phyloP scores from a whole-genome alignment of 1,140 invertebrate genomes.

The Sitophilus oryzae region DNA sequence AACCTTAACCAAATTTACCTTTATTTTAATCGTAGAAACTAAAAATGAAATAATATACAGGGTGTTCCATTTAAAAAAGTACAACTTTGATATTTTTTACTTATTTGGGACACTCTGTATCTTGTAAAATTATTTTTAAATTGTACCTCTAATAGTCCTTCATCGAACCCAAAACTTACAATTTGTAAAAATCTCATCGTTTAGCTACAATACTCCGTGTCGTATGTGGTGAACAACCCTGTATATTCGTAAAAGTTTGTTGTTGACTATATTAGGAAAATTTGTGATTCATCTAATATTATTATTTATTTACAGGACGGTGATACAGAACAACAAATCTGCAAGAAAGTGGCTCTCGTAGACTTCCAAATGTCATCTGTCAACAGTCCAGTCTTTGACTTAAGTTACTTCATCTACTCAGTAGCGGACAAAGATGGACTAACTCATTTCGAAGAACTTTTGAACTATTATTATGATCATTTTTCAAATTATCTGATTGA shows the following conservation, averaged over 20 bases:
- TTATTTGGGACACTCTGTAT: too few relatives aligned
- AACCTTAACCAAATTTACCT: too few relatives aligned
- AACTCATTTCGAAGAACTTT: constrained; percentile 44
- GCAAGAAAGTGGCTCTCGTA: constrained; percentile 43
- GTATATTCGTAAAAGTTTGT: neutral
- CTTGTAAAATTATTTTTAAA: too few relatives aligned
- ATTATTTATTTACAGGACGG: constrained; percentile 8
- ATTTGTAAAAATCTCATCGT: too few relatives aligned
- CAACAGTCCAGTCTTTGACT: constrained; percentile 51
- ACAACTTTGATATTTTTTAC: too few relatives aligned
- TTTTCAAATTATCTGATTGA: constrained; percentile 37
- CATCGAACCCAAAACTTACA: too few relatives aligned
- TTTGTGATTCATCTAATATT: neutral
- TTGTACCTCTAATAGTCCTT: too few relatives aligned
- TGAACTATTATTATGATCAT: constrained; percentile 52
- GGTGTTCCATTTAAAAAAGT: too few relatives aligned
- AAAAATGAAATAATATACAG: too few relatives aligned
- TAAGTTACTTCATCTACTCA: constrained; percentile 52
- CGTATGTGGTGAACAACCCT: too few relatives aligned
- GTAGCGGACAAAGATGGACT: constrained; percentile 47
- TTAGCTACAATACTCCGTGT: too few relatives aligned
- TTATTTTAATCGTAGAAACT: too few relatives aligned
- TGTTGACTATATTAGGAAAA: neutral
- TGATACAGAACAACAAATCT: neutral
- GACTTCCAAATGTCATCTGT: constrained; percentile 52